phyloP scores from a whole-genome alignment of 1,140 invertebrate genomes.

The Agrypnia vestita region DNA sequence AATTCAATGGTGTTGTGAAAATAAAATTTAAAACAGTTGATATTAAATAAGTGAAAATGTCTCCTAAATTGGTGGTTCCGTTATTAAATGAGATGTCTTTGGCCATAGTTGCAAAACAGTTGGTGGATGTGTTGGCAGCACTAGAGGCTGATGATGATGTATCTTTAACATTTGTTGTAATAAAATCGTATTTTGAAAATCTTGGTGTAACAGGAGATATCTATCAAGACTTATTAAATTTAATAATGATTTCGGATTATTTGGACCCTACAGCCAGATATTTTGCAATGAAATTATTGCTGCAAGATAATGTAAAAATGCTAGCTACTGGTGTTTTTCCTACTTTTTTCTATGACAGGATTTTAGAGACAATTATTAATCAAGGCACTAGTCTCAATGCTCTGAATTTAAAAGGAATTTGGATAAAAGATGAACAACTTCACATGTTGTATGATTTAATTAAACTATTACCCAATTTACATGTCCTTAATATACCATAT shows the following conservation, averaged over 20 bases:
- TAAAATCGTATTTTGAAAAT: constrained; percentile 74
- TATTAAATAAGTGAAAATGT: constrained; percentile 64
- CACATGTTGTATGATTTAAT: constrained; percentile 76
- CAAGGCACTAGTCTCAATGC: constrained; percentile 76
- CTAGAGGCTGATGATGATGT: constrained; percentile 73
- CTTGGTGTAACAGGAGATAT: constrained; percentile 76
- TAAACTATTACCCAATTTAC: constrained; percentile 73
- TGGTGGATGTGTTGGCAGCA: constrained; percentile 68
- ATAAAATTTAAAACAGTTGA: neutral
- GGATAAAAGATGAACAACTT: constrained; percentile 79
- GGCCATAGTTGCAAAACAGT: constrained; percentile 70
- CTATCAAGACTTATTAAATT: constrained; percentile 77
- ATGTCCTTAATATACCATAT: constrained; percentile 77
- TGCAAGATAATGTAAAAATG: constrained; percentile 76
- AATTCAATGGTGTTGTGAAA: too few species aligned
- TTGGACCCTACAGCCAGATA: constrained; percentile 78
- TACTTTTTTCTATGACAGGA: constrained; percentile 77
- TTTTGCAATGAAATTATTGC: constrained; percentile 75
- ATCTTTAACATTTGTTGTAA: constrained; percentile 72
- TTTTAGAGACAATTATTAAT: constrained; percentile 75
- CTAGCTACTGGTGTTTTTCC: constrained; percentile 79
- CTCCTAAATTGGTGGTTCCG: constrained; percentile 70
- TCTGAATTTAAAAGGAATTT: constrained; percentile 79
- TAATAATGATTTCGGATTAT: constrained; percentile 77
- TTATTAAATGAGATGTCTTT: constrained; percentile 68